Base-by-base conservation (phyloP, 2,113 vertebrate species). In the Macquaria ambigua region DNA sequence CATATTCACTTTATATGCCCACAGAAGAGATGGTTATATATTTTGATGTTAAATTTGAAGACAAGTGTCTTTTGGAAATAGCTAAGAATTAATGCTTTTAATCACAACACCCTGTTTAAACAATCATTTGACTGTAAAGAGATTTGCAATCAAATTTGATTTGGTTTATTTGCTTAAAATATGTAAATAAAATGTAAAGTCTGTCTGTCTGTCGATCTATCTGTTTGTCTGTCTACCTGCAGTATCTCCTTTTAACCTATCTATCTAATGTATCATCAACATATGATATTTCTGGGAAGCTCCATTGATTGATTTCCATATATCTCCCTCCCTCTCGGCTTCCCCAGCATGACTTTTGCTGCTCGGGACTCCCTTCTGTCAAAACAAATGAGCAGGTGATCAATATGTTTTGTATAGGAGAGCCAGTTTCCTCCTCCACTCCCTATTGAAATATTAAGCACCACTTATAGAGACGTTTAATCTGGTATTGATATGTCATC, bases 281-380 rank as follows among this genome's bases (percentile, higher is more conserved):
- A 66, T 79, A 25, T 55, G 28, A 73, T 72, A 84, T 84, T 94
- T 93, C 91, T 90, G 82, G 91, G 92, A 94, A 94, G 87, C 80
- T 55, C 68, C 59, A 46, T 70, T 89, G 89, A 91, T 94, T 73
- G 91, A 94, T 94, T 90, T 84, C 68, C 53, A 91, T 88, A 85
- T 83, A 90, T 89, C 90, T 83, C 41, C 39, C 43, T 62, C 18
- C 41, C 39, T 46, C 39, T 31, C 16, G 74, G 88, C 84, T 90
- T 90, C 75, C 82, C 55, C 34, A n/a, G 41, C 59, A 75, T 48
- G 71, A 74, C 78, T 72, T 53, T 21, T 37, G 58, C 61, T 74
- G 61, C 28, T 56, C 34, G 55, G 74, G 86, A 81, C 82, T 83
- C 73, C 80, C 62, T 52, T 88, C 86, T 68, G 79, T 91, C 90